These are phyloP conservation scores for Acrossocheilus fasciatus DNA, from an alignment of 2,797 vertebrate genomes.

Conservation along the genomic window DNA sequence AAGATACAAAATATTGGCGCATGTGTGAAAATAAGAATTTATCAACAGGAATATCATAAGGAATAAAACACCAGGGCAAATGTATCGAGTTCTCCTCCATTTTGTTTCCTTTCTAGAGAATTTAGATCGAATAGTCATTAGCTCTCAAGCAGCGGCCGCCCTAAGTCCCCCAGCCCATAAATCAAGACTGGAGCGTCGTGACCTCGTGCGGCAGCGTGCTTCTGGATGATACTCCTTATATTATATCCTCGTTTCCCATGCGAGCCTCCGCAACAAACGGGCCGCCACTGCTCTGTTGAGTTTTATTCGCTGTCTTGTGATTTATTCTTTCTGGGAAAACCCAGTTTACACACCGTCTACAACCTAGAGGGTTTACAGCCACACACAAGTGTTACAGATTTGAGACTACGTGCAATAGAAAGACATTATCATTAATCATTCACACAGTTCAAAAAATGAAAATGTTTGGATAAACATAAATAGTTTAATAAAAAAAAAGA, in stretches of 20 bases:
- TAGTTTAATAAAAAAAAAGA: background rate
- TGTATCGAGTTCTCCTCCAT: slow-evolving; percentile 57
- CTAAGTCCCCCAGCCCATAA: slow-evolving; percentile 81
- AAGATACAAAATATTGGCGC: slow-evolving; percentile 1
- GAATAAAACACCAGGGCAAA: slow-evolving; percentile 38
- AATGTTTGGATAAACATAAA: background rate
- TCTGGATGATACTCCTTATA: slow-evolving; percentile 80
- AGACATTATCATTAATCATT: slow-evolving; percentile 16
- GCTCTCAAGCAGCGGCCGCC: slow-evolving; percentile 75
- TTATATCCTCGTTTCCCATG: slow-evolving; percentile 79
- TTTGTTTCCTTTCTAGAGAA: slow-evolving; percentile 67
- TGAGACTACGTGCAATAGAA: slow-evolving; percentile 25
- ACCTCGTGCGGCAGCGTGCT: slow-evolving; percentile 80
- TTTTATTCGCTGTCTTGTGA: slow-evolving; percentile 70
- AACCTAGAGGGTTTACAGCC: slow-evolving; percentile 60
- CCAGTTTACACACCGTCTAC: slow-evolving; percentile 58
- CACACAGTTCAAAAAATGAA: background rate
- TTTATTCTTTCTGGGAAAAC: slow-evolving; percentile 72
- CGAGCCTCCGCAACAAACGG: slow-evolving; percentile 69
- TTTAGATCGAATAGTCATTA: slow-evolving; percentile 84
- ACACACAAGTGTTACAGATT: slow-evolving; percentile 42
- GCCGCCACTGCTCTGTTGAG: slow-evolving; percentile 66
- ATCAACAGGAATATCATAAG: slow-evolving; percentile 12
- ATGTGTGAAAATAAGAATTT: slow-evolving; percentile 1
- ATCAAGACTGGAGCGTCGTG: slow-evolving; percentile 81